Evolutionary conservation across 2,113 vertebrate species (phyloP), one percentile per base, ranked within the genome.

Genomic region (Dromiciops gliroides): DNA sequence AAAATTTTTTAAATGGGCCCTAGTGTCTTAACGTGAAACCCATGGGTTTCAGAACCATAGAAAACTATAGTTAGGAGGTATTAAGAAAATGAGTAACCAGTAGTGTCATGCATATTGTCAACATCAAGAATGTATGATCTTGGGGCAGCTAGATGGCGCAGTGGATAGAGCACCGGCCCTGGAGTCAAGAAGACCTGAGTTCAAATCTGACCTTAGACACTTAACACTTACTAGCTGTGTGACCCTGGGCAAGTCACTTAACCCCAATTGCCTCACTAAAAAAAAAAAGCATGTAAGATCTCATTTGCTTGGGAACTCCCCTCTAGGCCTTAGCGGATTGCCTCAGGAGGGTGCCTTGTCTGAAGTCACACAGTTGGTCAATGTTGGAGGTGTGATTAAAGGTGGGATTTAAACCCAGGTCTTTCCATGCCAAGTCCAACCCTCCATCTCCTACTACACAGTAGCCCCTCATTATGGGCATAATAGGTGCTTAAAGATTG

Each of bases 11-110:
- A 83, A 44, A 83, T 91, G 50, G 53, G 25, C 50, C 28, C 10
- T 25, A 56, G 47, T 50, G 28, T 83, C 37, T 25, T 25, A 83
- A 51, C 22, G 52, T 28, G 26, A 6, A 11, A 93, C 94, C 60
- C 95, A 67, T 90, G 22, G 83, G 89, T 94, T 95, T 94, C 83
- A 95, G 95, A 96, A 50, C n/a, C 28, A 95, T 44, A 95, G 52
- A 3, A 22, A 37, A 44, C 0, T 37, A 50, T 90, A 48, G 89
- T 67, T 91, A 48, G 50, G 92, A 60, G 50, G 48, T 22, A 50
- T 90, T 95, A 47, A 90, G 94, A 95, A 51, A 48, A 90, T 52
- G 60, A 93, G 37, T 52, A 26, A 50, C 89, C 47, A 90, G 88
- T 53, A 90, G 8, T 91, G 94, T 88, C 48, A 88, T 92, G 90